phyloP scores from a whole-genome alignment of 2,888 invertebrate species.

The Stratiomys singularior region DNA sequence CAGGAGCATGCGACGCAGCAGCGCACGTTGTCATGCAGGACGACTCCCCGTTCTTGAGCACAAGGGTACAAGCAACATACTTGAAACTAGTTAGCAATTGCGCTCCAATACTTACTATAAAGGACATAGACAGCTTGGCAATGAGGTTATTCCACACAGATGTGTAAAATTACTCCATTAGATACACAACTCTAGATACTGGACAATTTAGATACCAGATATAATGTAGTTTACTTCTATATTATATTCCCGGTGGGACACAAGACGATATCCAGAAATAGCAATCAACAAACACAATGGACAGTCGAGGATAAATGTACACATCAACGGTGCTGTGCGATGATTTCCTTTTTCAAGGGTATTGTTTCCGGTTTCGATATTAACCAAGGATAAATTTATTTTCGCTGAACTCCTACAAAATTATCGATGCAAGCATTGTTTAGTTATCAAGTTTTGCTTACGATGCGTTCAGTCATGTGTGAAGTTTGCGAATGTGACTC shows the following conservation, averaged over 20 bases:
- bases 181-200: conserved; percentile 36
- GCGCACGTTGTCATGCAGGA: no score
- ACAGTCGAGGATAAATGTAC: neutral
- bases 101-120: conserved; percentile 40
- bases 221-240: conserved; percentile 39
- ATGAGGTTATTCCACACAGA: conserved; percentile 44
- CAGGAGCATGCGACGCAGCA: no score
- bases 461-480: no score
- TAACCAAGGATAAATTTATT: neutral
- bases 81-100: conserved; percentile 45
- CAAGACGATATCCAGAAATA: neutral
- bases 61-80: conserved; percentile 15
- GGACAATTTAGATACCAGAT: conserved; percentile 35
- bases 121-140: conserved; percentile 38
- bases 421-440: neutral
- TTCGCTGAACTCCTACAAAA: no score
- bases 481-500: no score
- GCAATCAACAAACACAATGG: conserved; percentile 1
- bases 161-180: conserved; percentile 45
- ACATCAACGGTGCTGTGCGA: neutral
- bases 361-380: neutral
- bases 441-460: no score
- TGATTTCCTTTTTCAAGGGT: conserved; percentile 5
- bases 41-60: neutral
- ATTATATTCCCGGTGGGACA: conserved; percentile 20